phyloP scores from a whole-genome alignment of 1,140 invertebrate species.

The Coenobita brevimanus region DNA sequence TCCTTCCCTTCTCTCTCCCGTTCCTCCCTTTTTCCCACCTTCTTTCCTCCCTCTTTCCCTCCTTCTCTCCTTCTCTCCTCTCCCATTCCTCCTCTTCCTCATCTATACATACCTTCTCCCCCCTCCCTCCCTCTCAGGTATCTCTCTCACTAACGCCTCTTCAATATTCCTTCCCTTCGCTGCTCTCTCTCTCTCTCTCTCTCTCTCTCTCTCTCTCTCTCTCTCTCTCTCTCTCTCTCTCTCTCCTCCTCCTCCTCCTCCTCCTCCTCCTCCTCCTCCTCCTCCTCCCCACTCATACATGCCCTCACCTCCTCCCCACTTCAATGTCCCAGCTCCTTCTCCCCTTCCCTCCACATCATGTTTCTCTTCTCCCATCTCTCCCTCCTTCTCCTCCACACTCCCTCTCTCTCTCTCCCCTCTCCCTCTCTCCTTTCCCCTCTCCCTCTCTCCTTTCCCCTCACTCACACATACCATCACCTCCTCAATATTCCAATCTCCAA shows the following conservation, averaged over 20 bases:
- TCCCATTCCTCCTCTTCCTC: slow-evolving; percentile 4
- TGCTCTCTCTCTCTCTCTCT: neutral
- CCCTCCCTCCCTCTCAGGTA: neutral
- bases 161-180: neutral
- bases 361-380: neutral
- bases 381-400: no score
- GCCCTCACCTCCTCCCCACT: neutral
- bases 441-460: neutral
- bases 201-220: slow-evolving; percentile 8
- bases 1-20: neutral
- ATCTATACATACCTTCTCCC: neutral
- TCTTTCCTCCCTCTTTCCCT: neutral
- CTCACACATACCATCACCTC: no score
- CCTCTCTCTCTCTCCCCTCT: neutral
- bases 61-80: neutral
- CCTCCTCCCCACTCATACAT: neutral
- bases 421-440: neutral
- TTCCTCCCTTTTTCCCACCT: neutral
- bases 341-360: neutral
- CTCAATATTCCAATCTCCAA: neutral
- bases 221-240: neutral
- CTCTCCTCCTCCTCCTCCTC: neutral
- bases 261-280: neutral
- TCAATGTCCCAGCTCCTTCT: no score
- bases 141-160: neutral